A percentile compares a stretch with the other conserved stretches of the same genome.
Evolutionary conservation across 2,113 vertebrate genomes (phyloP).

Genomic region (Serinus canaria): DNA sequence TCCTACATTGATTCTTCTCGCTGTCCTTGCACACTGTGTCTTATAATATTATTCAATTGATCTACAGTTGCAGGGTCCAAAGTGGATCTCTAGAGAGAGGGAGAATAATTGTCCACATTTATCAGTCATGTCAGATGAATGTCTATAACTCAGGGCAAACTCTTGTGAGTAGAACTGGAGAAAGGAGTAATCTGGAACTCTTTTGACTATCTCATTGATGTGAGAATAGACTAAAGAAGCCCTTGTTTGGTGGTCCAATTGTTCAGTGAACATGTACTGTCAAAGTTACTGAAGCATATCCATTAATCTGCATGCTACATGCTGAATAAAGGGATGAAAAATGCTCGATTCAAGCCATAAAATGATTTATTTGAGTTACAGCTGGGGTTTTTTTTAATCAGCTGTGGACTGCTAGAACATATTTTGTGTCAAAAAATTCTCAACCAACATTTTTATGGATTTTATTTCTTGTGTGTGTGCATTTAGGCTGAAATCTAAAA

Average conservation of each 20-base stretch:
- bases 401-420: background rate
- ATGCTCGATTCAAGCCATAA: constrained; percentile 25
- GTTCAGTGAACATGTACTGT: constrained; percentile 28
- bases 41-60: constrained; percentile 28
- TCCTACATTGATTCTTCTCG: constrained; percentile 21
- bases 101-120: constrained; percentile 37
- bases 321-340: constrained; percentile 38
- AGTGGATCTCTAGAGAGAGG: constrained; percentile 30
- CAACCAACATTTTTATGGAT: background rate
- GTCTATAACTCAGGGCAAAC: constrained; percentile 6
- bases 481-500: background rate
- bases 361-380: constrained; percentile 19
- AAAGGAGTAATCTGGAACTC: constrained; percentile 59
- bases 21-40: constrained; percentile 37
- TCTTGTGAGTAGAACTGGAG: constrained; percentile 34
- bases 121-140: constrained; percentile 46
- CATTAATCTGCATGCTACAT: constrained; percentile 37
- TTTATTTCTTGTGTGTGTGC: background rate
- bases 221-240: constrained; percentile 6
- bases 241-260: constrained; percentile 48
- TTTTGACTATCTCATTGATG: constrained; percentile 37
- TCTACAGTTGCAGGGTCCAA: constrained; percentile 41
- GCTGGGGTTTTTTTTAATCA: background rate
- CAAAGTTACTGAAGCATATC: constrained; percentile 9
- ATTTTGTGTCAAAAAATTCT: constrained; percentile 33